phyloP scores from a whole-genome alignment of 2,113 vertebrate genomes.

The Toxostoma redivivum region DNA sequence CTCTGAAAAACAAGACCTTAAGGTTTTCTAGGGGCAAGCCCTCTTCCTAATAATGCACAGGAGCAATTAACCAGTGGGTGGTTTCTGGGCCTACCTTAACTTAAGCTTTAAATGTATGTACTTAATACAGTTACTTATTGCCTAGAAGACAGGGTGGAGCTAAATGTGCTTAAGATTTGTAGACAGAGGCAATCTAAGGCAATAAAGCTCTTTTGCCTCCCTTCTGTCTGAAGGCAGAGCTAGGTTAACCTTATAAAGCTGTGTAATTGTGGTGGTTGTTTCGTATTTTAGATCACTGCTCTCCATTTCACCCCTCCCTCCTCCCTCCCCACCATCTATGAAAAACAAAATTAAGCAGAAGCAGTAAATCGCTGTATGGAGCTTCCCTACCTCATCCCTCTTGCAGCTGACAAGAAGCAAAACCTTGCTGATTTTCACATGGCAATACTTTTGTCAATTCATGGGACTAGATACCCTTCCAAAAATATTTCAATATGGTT shows the following conservation, averaged over 20 bases:
- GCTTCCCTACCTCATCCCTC: neutral
- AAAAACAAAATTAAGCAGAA: neutral
- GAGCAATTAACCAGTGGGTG: neutral
- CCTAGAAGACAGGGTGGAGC: constrained; percentile 38
- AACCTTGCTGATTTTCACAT: neutral
- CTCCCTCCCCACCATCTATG: neutral
- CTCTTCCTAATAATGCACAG: neutral
- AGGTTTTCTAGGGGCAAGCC: neutral
- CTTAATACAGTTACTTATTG: neutral
- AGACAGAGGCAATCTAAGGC: constrained; percentile 24
- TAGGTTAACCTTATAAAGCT: constrained; percentile 36
- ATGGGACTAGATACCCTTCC: neutral
- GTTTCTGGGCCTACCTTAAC: neutral
- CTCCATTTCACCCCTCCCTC: neutral
- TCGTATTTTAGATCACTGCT: neutral
- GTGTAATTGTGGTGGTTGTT: neutral
- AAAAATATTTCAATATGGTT: neutral
- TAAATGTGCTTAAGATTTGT: neutral
- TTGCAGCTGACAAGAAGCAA: neutral
- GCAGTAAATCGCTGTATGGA: neutral
- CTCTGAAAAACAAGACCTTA: neutral
- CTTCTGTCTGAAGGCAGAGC: constrained; percentile 26
- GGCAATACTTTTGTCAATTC: neutral
- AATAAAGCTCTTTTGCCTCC: constrained; percentile 32
- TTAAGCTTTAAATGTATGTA: neutral